Conservation (phyloP, 2,797 vertebrate species). For the Ptychadena robeensis region DNA sequence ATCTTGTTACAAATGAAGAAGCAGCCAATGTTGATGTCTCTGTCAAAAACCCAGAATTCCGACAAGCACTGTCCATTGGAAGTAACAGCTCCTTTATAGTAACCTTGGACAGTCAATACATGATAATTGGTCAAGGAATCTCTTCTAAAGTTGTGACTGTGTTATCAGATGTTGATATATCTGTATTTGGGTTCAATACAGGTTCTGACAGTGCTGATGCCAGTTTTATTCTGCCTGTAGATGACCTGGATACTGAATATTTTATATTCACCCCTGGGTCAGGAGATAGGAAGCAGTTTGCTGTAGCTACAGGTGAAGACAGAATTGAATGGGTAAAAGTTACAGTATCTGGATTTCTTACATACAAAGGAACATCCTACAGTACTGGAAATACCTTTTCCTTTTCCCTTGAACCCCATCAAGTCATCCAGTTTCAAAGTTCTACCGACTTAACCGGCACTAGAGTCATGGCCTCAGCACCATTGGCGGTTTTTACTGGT, state of each 20-base stretch:
- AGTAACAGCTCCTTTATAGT: slow-evolving; percentile 20
- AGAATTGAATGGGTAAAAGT: not conserved
- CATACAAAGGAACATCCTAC: slow-evolving; percentile 25
- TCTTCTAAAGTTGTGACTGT: slow-evolving; percentile 32
- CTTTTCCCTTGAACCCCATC: not conserved
- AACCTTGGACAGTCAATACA: slow-evolving; percentile 22
- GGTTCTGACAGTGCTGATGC: not conserved
- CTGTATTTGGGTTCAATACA: slow-evolving; percentile 32
- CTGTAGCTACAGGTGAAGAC: slow-evolving; percentile 37
- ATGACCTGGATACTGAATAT: slow-evolving; percentile 43
- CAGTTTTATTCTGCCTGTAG: slow-evolving; percentile 18
- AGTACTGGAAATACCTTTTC: slow-evolving; percentile 16
- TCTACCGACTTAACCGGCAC: slow-evolving; percentile 35
- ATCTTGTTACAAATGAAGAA: slow-evolving; percentile 40
- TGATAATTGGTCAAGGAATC: slow-evolving; percentile 14
- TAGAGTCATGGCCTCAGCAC: slow-evolving; percentile 16
- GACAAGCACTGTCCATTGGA: slow-evolving; percentile 17
- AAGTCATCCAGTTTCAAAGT: slow-evolving; percentile 47
- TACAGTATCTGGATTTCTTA: slow-evolving; percentile 22
- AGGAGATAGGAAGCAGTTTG: slow-evolving; percentile 18
- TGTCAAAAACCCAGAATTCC: slow-evolving; percentile 25
- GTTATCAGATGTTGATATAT: slow-evolving; percentile 38
- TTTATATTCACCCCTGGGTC: slow-evolving; percentile 33
- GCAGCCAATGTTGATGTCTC: slow-evolving; percentile 24
- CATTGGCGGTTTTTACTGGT: slow-evolving; percentile 45